Conservation (phyloP, 2,797 vertebrate species). For the Myotis pilosus region DNA sequence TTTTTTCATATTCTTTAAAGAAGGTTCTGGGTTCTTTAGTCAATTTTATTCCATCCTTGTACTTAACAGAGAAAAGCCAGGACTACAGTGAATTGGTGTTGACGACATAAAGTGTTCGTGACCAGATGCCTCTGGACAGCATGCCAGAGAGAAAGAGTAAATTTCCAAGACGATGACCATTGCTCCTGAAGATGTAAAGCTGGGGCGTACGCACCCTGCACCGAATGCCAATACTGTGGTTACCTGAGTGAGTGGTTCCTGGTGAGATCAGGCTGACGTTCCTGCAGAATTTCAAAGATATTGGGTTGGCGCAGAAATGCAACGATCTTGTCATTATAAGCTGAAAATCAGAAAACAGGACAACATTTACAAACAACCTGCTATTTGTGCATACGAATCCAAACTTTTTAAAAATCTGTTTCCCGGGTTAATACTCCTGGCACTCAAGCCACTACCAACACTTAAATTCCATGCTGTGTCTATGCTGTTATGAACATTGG, state of each 20-base stretch:
- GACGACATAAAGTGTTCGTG: background rate
- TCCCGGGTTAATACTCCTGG: background rate
- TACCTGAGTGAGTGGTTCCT: slow-evolving; percentile 98
- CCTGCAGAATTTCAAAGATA: slow-evolving; percentile 97
- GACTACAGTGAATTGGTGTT: background rate
- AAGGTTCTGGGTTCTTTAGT: background rate
- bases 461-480: background rate
- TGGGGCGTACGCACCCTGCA: background rate
- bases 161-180: background rate
- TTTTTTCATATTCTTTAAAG: slow-evolving; percentile 10
- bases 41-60: background rate
- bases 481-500: background rate
- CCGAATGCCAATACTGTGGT: background rate
- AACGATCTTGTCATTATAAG: slow-evolving; percentile 99
- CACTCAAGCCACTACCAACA: background rate
- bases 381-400: background rate
- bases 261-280: slow-evolving; percentile 95
- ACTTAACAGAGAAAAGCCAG: background rate
- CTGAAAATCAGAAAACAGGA: slow-evolving; percentile 79
- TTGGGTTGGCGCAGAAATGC: slow-evolving; percentile 98
- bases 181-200: background rate
- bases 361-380: background rate
- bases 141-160: background rate
- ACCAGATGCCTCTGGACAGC: slow-evolving; percentile 17
- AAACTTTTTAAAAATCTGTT: background rate